Evolutionary conservation across 2,888 invertebrate genomes (phyloP), one percentile per base, ranked within the genome.

Genomic region (Lapara coniferarum): DNA sequence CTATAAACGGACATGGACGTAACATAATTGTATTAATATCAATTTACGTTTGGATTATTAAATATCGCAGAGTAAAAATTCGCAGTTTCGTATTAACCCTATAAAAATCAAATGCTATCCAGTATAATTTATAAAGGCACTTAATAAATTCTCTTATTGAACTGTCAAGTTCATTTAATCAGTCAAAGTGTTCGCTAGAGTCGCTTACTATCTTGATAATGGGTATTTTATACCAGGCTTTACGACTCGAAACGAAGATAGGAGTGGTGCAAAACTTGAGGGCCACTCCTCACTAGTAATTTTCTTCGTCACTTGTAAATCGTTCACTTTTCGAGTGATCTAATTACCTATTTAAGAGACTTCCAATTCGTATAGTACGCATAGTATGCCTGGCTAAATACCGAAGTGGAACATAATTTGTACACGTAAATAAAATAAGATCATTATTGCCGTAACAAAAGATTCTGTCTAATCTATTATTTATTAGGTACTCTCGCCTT

Each of bases 121-220:
- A 1, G 0, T 16, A 16, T 53, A 16, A 53, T 14, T 53, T 4
- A 16, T 53, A 82, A 79, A 8, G 52, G 46, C 67, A 63, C 58
- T 68, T 51, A 71, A 72, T 73, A 70, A 75, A 69, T 49, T 19
- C 12, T 63, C 46, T 63, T 16, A 46, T 8, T 37, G 16, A 16
- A 63, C 13, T 63, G 49, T 19, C 49, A 49, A 63, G 49, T 63
- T 49, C 49, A 63, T 63, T 12, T 63, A 49, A 63, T 63, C 46
- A 63, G 46, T 25, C 49, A 19, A 59, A 63, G 46, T 63, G 63
- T 63, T 63, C 19, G 49, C 7, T 19, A 19, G 49, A 49, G 49
- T 19, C 7, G 49, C 19, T 63, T 13, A 63, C 49, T 49, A 63
- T 63, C 63, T 63, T 12, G 63, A 63, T 63, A 49, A 63, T 63